Conservation (phyloP, 92 coral and sea anemone species). For the Palythoa heliodiscus region DNA sequence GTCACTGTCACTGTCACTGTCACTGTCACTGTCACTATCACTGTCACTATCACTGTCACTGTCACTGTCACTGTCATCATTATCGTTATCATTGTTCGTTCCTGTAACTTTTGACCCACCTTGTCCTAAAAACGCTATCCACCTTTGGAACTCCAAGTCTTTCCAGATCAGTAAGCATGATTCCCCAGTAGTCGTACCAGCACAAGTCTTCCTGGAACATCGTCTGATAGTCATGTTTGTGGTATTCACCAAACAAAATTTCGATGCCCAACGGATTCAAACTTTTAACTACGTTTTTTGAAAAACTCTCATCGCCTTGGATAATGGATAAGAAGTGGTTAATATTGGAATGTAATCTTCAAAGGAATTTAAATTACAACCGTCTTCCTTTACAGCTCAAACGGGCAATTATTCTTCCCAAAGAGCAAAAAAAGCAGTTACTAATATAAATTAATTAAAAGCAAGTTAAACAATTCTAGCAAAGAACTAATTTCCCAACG, state of each 20-base stretch:
- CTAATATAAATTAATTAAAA: too few relatives aligned
- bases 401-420: too few relatives aligned
- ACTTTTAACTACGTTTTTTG: neutral
- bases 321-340: neutral
- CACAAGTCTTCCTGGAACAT: slow-evolving; percentile 59
- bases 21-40: neutral
- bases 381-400: too few relatives aligned
- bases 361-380: neutral
- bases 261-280: slow-evolving; percentile 45
- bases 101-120: slow-evolving; percentile 6
- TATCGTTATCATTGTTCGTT: neutral
- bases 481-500: too few relatives aligned
- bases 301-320: slow-evolving; percentile 15
- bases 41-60: neutral
- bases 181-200: slow-evolving; percentile 60
- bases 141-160: slow-evolving; percentile 7
- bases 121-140: slow-evolving; percentile 6
- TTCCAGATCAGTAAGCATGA: slow-evolving; percentile 55
- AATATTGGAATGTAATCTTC: neutral
- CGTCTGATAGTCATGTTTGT: slow-evolving; percentile 43
- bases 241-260: slow-evolving; percentile 38
- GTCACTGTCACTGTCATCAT: neutral
- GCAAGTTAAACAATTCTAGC: too few relatives aligned
- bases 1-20: neutral
- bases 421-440: too few relatives aligned